Evolutionary conservation across 1,140 invertebrate species (phyloP), one percentile per base, ranked within the genome.

Genomic region (Saccostrea cuccullata): DNA sequence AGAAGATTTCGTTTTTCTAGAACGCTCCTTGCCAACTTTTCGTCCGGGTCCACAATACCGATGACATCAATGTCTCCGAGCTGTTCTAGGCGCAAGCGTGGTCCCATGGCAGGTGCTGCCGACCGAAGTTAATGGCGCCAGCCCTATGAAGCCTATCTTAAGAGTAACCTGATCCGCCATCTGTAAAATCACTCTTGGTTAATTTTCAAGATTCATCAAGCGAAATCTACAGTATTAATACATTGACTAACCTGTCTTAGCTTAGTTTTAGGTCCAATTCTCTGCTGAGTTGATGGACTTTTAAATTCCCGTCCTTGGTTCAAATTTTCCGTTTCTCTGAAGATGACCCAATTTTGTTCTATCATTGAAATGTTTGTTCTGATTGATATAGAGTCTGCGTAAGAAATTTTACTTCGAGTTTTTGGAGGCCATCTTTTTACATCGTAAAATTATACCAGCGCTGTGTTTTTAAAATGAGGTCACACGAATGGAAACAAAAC

Each of bases 91-190:
- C 89, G 84, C 20, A 67, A 12, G 89, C 89, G 73, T 90, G 89
- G 17, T 85, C 89, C 89, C 89, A 90, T 11, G 89, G 89, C 40
- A 90, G 60, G 9, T 55, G 73, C 26, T 23, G 56, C 84, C 85
- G 85, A 30, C 89, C 89, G 83, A 90, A 90, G 36, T 90, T 85
- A 56, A 90, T 88, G 20, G 87, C 89, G 47, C 89, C 89, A 30
- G 89, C 89, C 89, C 89, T 60, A 88, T 64, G 55, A 90, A 90
- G 8, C 87, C 89, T 23, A 90, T 88, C 47, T 73, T 87, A 12
- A 90, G 64, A 26, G 47, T 47, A 47, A 84, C 82, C n/a, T 23
- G 20, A 12, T 58, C 30, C 5, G 55, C 8, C 56, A 60, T 85
- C 55, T 85, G 20, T 8, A 85, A 20, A 12, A n/a, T n/a, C n/a